These are phyloP conservation scores for Oncorhynchus gorbuscha DNA, from an alignment of 2,113 vertebrate genomes.

Conservation along the genomic window DNA sequence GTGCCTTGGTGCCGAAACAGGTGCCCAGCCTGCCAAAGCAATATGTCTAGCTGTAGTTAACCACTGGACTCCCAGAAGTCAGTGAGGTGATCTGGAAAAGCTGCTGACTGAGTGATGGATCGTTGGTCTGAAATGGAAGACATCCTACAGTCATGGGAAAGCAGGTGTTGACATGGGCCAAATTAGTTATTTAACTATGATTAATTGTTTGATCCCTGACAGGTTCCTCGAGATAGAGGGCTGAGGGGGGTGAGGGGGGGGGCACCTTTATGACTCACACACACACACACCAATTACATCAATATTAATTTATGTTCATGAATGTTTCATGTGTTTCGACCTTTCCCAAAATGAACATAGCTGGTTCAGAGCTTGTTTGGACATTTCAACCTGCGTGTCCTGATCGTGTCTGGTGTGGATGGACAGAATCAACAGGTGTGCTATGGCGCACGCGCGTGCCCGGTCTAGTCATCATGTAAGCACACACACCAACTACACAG, in stretches of 20 bases:
- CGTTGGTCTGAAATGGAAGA: constrained; percentile 47
- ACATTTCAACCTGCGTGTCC: no score
- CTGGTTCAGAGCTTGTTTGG: no score
- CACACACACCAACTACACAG: neutral
- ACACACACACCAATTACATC: constrained; percentile 1
- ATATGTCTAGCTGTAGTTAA: constrained; percentile 53
- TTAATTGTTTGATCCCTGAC: constrained; percentile 35
- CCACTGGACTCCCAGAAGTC: constrained; percentile 36
- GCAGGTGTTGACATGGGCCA: constrained; percentile 41
- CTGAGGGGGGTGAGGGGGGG: neutral
- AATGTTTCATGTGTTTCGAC: no score
- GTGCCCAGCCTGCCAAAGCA: constrained; percentile 11
- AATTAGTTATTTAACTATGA: constrained; percentile 14
- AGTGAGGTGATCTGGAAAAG: constrained; percentile 18
- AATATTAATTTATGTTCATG: no score
- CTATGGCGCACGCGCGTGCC: no score
- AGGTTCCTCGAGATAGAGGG: neutral
- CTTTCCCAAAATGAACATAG: no score
- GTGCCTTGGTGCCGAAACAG: neutral
- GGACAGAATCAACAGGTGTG: no score
- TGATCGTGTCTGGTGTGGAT: no score
- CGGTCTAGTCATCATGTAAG: neutral
- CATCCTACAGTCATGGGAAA: constrained; percentile 41
- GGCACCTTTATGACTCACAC: neutral
- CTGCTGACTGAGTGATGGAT: constrained; percentile 20